These are phyloP conservation scores for Marronus borbonicus DNA, from an alignment of 2,888 invertebrate genomes.

Conservation along the genomic window DNA sequence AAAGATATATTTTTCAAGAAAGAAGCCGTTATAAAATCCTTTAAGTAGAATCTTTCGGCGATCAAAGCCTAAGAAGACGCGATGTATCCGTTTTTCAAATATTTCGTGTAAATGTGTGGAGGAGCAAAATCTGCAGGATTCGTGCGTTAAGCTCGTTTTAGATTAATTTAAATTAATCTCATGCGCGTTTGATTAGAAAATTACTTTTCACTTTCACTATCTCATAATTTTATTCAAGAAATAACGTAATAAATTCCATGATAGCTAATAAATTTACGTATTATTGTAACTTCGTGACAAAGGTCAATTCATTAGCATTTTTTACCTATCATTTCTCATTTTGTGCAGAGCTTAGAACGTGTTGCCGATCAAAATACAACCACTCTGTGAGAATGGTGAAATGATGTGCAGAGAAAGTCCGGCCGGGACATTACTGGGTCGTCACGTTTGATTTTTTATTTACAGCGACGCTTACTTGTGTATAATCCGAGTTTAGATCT, in stretches of 20 bases:
- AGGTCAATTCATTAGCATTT: background rate
- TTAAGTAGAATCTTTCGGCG: no score
- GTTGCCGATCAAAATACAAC: background rate
- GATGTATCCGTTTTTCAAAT: no score
- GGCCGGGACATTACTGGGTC: conserved; percentile 8
- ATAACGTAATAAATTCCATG: background rate
- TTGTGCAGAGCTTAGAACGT: background rate
- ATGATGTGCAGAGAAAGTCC: conserved; percentile 24
- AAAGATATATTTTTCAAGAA: no score
- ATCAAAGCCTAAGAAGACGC: no score
- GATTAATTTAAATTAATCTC: background rate
- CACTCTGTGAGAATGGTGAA: background rate
- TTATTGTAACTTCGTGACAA: background rate
- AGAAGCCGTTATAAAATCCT: no score
- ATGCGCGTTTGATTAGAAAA: no score
- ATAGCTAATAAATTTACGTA: background rate
- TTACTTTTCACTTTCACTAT: background rate
- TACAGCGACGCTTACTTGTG: background rate
- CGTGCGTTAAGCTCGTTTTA: no score
- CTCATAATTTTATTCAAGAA: conserved; percentile 3
- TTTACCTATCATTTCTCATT: background rate
- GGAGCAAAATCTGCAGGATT: no score
- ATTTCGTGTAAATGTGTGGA: no score
- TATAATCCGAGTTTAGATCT: background rate
- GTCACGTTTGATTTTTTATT: conserved; percentile 21